A percentile compares a stretch with the other conserved stretches of the same genome.
phyloP scores from a whole-genome alignment of 1,140 invertebrate genomes.

The Mylabris phalerata region DNA sequence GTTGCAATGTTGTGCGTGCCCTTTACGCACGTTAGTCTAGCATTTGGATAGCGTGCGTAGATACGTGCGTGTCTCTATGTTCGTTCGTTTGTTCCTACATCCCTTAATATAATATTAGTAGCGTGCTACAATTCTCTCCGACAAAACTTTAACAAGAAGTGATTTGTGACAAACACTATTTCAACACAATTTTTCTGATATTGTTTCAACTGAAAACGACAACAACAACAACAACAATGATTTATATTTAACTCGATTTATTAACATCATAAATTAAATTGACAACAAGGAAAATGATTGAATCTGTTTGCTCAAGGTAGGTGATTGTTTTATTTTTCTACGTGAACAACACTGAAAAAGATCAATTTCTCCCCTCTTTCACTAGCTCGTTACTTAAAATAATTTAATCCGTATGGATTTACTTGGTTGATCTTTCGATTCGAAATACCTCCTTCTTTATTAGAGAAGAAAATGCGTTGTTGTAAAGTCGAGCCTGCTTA shows the following conservation, averaged over 20 bases:
- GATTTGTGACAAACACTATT: slow-evolving; percentile 3
- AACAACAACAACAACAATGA: neutral
- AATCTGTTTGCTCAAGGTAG: slow-evolving; percentile 8
- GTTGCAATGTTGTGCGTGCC: slow-evolving; percentile 35
- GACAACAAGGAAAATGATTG: neutral
- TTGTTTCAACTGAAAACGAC: neutral
- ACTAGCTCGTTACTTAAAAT: slow-evolving; percentile 5
- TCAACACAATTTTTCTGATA: too few relatives aligned
- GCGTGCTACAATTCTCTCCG: too few relatives aligned
- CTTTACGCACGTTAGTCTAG: slow-evolving; percentile 28
- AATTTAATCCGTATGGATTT: slow-evolving; percentile 23
- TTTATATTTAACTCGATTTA: too few relatives aligned
- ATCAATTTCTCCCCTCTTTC: slow-evolving; percentile 7
- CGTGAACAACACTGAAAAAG: neutral
- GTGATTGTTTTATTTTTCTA: neutral
- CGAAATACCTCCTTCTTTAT: slow-evolving; percentile 8
- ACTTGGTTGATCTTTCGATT: slow-evolving; percentile 6
- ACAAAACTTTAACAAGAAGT: neutral
- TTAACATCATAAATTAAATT: too few relatives aligned
- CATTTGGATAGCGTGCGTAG: slow-evolving; percentile 9
- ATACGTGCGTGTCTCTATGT: slow-evolving; percentile 5
- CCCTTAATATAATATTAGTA: too few relatives aligned
- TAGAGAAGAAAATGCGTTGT: slow-evolving; percentile 18
- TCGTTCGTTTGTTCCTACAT: neutral
- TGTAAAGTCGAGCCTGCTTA: slow-evolving; percentile 15